Evolutionary conservation across 1,140 invertebrate genomes (phyloP).

Genomic region (Wiebesia pumilae): DNA sequence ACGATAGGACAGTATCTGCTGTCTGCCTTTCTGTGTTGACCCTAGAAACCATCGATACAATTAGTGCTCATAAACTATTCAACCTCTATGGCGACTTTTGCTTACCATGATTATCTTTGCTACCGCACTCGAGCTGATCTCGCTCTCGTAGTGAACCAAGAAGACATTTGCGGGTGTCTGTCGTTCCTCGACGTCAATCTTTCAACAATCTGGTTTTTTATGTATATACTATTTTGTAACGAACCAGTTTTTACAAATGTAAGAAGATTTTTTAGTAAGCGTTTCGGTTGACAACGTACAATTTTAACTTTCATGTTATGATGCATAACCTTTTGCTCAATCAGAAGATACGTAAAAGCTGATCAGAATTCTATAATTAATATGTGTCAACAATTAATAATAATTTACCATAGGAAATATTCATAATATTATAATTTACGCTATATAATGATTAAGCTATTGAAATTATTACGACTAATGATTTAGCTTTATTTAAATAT

Average conservation of each 20-base stretch:
- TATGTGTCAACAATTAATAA: too few relatives aligned
- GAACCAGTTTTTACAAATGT: not conserved
- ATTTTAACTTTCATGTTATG: not conserved
- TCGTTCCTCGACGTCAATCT: not conserved
- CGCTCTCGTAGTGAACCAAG: too few relatives aligned
- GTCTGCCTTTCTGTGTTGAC: slow-evolving; percentile 53
- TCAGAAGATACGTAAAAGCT: too few relatives aligned
- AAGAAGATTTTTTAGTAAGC: not conserved
- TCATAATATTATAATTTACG: too few relatives aligned
- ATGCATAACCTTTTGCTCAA: too few relatives aligned
- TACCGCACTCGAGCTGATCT: not conserved
- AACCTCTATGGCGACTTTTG: slow-evolving; percentile 15
- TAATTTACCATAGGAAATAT: too few relatives aligned
- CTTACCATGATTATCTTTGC: slow-evolving; percentile 22
- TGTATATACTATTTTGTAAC: not conserved
- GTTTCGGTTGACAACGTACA: not conserved
- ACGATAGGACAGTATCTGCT: slow-evolving; percentile 62
- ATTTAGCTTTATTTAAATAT: too few relatives aligned
- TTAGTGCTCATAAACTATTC: slow-evolving; percentile 65
- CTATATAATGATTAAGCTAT: too few relatives aligned
- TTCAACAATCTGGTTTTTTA: not conserved
- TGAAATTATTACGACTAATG: too few relatives aligned
- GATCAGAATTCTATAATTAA: too few relatives aligned
- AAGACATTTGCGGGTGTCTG: not conserved
- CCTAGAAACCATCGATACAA: slow-evolving; percentile 55